These are phyloP conservation scores for Chloromyia formosa DNA, from an alignment of 2,888 invertebrate species.

Conservation along the genomic window DNA sequence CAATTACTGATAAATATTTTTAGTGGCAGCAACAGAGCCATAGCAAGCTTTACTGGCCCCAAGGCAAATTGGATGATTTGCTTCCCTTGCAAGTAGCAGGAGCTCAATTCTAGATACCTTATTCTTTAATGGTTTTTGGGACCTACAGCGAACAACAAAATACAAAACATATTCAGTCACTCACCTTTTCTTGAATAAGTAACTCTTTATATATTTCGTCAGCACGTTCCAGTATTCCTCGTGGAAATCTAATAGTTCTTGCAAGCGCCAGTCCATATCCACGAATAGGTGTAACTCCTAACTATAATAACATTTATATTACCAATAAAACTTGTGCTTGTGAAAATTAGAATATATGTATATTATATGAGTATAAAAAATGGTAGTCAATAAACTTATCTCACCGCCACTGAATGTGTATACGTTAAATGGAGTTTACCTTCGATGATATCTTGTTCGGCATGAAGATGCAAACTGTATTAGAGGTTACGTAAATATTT, in stretches of 20 bases:
- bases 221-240: slow-evolving; percentile 47
- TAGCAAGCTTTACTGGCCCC: no score
- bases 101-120: no score
- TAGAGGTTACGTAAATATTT: no score
- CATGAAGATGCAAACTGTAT: slow-evolving; percentile 65
- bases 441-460: slow-evolving; percentile 55
- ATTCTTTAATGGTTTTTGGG: no score
- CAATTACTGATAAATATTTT: no score
- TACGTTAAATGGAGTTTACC: slow-evolving; percentile 50
- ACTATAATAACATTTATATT: slow-evolving; percentile 32
- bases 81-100: no score
- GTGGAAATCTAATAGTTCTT: slow-evolving; percentile 48
- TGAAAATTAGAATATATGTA: slow-evolving; percentile 12
- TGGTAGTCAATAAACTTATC: slow-evolving; percentile 1
- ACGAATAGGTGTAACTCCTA: slow-evolving; percentile 49
- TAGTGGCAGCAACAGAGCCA: no score
- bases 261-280: slow-evolving; percentile 52
- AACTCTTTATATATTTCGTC: slow-evolving; percentile 46
- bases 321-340: no score
- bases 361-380: no score
- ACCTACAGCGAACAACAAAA: no score
- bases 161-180: neutral
- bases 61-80: no score
- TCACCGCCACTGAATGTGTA: slow-evolving; percentile 50
- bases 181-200: slow-evolving; percentile 29